A percentile compares a stretch with the other conserved stretches of the same genome.
Evolutionary conservation across 92 coral and sea anemone genomes (phyloP).

Genomic region (Isaurus tuberculatus): DNA sequence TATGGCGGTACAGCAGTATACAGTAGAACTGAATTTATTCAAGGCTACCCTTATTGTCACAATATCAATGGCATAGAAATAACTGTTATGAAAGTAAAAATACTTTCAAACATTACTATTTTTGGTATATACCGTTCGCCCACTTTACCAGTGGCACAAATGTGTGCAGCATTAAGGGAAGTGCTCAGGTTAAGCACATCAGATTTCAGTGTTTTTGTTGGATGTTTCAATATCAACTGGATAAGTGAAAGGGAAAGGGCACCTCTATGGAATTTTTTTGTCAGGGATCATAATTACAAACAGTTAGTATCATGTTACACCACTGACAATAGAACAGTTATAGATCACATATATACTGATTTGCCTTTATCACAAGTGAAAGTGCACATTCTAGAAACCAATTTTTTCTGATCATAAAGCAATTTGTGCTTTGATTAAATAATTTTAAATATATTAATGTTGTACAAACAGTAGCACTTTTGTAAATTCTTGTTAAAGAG

Average conservation of each 20-base stretch:
- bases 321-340: slow-evolving; percentile 61
- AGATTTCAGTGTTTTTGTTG: slow-evolving; percentile 49
- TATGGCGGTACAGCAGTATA: slow-evolving; percentile 65
- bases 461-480: no score
- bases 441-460: no score
- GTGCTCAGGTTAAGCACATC: neutral
- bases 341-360: slow-evolving; percentile 67
- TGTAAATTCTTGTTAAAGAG: no score
- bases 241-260: slow-evolving; percentile 49
- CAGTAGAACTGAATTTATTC: slow-evolving; percentile 50
- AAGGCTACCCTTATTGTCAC: slow-evolving; percentile 53
- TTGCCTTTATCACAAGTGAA: slow-evolving; percentile 50
- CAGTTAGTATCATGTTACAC: slow-evolving; percentile 56
- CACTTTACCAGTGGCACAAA: slow-evolving; percentile 41
- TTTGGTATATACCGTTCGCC: slow-evolving; percentile 54
- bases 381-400: slow-evolving; percentile 45
- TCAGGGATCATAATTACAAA: slow-evolving; percentile 44
- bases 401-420: slow-evolving; percentile 67
- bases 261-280: slow-evolving; percentile 53
- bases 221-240: slow-evolving; percentile 61
- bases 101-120: slow-evolving; percentile 14
- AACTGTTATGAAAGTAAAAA: slow-evolving; percentile 23
- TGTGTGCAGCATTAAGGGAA: slow-evolving; percentile 39
- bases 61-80: slow-evolving; percentile 59
- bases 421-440: slow-evolving; percentile 53